Conservation (phyloP, 2,113 vertebrate species). For the Corynorhinus townsendii region DNA sequence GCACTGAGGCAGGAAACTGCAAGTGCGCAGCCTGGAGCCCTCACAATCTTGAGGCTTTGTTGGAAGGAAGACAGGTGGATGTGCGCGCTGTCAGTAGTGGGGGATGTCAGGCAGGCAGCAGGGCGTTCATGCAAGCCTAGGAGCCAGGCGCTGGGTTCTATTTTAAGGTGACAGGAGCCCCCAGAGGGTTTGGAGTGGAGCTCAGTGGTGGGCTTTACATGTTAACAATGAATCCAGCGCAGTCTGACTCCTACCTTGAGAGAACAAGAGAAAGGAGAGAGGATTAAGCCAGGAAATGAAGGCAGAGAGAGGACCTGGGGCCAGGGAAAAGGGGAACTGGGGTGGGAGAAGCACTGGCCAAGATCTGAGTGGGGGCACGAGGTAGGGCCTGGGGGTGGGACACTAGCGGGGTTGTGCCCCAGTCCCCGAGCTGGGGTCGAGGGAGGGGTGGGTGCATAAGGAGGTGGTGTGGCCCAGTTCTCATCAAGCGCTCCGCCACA, state of each 20-base stretch:
- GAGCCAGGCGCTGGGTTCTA: background rate
- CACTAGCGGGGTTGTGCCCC: accelerated
- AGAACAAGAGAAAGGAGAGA: too few species aligned
- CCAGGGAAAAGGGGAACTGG: accelerated
- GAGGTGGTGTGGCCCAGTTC: accelerated
- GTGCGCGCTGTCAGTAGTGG: background rate
- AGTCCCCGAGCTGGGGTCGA: accelerated
- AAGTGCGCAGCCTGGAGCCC: accelerated
- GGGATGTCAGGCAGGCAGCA: background rate
- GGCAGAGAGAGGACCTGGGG: accelerated
- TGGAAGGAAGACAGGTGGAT: accelerated
- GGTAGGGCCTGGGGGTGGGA: background rate
- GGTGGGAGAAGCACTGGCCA: background rate
- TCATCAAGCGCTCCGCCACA: background rate
- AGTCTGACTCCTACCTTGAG: background rate
- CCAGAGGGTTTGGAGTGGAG: background rate
- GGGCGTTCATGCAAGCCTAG: background rate
- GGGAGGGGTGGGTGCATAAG: background rate
- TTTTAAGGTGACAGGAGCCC: background rate
- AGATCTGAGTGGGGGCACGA: too few species aligned
- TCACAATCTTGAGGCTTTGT: background rate
- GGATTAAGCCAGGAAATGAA: background rate
- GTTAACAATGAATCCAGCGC: background rate
- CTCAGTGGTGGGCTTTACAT: background rate
- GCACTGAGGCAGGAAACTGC: background rate